Conservation (phyloP, 1,140 invertebrate species). For the Drosophila nannoptera region DNA sequence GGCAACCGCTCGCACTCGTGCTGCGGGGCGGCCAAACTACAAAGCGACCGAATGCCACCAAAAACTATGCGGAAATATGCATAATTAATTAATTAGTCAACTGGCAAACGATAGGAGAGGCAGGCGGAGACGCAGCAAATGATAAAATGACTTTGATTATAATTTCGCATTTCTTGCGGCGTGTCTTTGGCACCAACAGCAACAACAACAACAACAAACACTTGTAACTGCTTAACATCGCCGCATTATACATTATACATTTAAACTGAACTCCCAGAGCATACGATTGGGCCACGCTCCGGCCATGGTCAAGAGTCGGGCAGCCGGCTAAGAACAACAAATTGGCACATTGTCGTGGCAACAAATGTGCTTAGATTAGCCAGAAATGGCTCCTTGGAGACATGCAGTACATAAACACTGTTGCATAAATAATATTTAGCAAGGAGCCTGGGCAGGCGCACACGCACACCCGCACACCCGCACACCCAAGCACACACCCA, state of each 20-base stretch:
- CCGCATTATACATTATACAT: constrained; percentile 9
- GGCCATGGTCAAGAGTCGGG: constrained; percentile 19
- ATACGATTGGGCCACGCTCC: constrained; percentile 9
- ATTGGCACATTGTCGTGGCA: constrained; percentile 62
- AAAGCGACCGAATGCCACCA: constrained; percentile 52
- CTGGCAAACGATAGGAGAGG: constrained; percentile 1
- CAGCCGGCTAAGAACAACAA: constrained; percentile 30
- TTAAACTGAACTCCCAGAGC: constrained; percentile 20
- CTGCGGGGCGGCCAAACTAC: constrained; percentile 62
- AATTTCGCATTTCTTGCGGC: constrained; percentile 46
- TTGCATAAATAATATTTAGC: constrained; percentile 75
- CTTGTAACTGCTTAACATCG: constrained; percentile 17
- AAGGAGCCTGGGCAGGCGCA: constrained; percentile 41
- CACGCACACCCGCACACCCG: constrained; percentile 7
- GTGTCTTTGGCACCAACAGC: constrained; percentile 9
- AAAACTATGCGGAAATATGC: constrained; percentile 61
- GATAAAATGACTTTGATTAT: constrained; percentile 20
- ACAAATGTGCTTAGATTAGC: constrained; percentile 68
- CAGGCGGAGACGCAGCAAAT: not conserved
- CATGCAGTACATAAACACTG: constrained; percentile 47
- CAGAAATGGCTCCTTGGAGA: constrained; percentile 58
- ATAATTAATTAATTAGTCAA: constrained; percentile 75
- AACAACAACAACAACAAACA: constrained; percentile 7
- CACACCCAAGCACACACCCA: constrained; percentile 5
- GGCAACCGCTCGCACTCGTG: constrained; percentile 62